Evolutionary conservation across 2,113 vertebrate genomes (phyloP), one percentile per base, ranked within the genome.

Genomic region (Puffinus mauretanicus): DNA sequence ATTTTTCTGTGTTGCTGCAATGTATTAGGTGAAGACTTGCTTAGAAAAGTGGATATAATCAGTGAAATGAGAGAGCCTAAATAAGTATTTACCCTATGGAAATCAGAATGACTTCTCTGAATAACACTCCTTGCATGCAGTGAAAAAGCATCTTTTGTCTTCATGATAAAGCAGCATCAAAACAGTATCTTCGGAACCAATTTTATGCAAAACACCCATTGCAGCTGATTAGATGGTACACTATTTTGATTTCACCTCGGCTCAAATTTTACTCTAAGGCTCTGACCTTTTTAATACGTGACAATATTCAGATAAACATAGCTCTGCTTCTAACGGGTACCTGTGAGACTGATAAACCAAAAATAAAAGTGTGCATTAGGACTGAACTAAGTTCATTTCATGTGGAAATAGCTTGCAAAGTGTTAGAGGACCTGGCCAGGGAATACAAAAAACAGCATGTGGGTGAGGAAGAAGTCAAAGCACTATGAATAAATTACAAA

Each of bases 301-400:
- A 76, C 32, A 67, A 57, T 79, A 86, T 85, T 92, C 16, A 71
- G 34, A 24, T 46, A 88, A 89, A 64, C 64, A 67, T 10, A 79
- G 5, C 16, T 82, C n/a, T 94, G 30, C 19, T 86, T 86, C 80
- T 78, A 71, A 79, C 34, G 36, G 57, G 44, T 65, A 91, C 36
- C 72, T 86, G 44, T 61, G 93, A 96, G 83, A 75, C 19, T 36
- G 82, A 92, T 75, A 91, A 82, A 70, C 29, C 32, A 93, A 88
- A 93, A 92, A 30, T 29, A 66, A 64, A 34, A 36, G 26, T 30
- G 64, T 76, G 62, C 46, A 11, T 84, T 55, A 95, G 72, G 64
- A 72, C 65, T 38, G 24, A 7, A 7, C 27, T 73, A 38, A 60
- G 54, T 32, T 64, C 13, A 40, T 65, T 96, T 86, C 32, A 44